These are phyloP conservation scores for Ascaphus truei DNA, from an alignment of 2,113 vertebrate genomes.

Conservation along the genomic window DNA sequence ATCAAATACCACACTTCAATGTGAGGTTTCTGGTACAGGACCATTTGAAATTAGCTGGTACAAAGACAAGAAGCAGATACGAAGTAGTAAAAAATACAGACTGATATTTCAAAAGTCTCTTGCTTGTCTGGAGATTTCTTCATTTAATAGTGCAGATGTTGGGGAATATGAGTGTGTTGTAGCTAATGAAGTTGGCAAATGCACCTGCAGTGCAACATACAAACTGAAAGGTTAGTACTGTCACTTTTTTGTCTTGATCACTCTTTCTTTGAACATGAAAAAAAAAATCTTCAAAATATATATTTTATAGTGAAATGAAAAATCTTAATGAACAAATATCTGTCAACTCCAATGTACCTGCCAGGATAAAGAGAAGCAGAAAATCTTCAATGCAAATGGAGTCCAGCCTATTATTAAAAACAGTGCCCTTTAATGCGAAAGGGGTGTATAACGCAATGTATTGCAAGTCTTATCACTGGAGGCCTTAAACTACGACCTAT, in stretches of 20 bases:
- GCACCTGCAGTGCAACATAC: conserved; percentile 74
- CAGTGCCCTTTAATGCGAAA: no score
- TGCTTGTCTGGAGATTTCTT: conserved; percentile 82
- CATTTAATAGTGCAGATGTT: conserved; percentile 88
- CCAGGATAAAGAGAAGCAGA: no score
- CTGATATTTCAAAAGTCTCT: conserved; percentile 75
- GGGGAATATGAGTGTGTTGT: conserved; percentile 94
- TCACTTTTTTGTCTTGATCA: background rate
- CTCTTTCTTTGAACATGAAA: background rate
- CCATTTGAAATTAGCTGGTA: conserved; percentile 95
- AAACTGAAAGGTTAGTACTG: conserved; percentile 89
- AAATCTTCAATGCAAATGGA: no score
- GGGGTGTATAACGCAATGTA: no score
- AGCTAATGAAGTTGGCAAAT: conserved; percentile 92
- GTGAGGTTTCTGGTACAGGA: conserved; percentile 84
- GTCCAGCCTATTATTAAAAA: no score
- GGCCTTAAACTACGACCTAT: no score
- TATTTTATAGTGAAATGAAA: background rate
- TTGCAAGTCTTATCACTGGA: no score
- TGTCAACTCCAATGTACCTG: no score
- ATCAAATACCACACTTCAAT: conserved; percentile 74
- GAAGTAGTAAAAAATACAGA: conserved; percentile 83
- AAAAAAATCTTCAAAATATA: background rate
- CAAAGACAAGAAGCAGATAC: conserved; percentile 89
- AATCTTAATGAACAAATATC: no score